phyloP scores from a whole-genome alignment of 1,140 invertebrate genomes.

The Drosophila athabasca region DNA sequence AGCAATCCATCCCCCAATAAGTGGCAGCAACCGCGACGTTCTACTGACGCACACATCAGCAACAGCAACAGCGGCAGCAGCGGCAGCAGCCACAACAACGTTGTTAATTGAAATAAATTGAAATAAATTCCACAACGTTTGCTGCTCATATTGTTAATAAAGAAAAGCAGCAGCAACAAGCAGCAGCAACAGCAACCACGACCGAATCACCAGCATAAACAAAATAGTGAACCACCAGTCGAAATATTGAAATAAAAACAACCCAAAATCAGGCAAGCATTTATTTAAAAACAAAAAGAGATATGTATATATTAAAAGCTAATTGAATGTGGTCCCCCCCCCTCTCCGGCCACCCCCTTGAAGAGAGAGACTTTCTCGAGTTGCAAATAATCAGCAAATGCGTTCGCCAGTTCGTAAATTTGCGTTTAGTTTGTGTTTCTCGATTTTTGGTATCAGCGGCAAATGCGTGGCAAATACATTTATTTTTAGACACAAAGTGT shows the following conservation, averaged over 20 bases:
- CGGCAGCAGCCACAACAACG: constrained; percentile 12
- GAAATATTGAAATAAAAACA: constrained; percentile 1
- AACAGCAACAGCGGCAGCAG: constrained; percentile 11
- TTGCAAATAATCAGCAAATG: too few relatives aligned
- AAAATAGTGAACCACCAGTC: constrained; percentile 39
- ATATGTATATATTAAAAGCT: not conserved
- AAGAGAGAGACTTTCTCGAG: not conserved
- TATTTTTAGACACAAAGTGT: constrained; percentile 37
- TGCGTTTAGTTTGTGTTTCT: not conserved
- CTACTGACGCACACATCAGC: constrained; percentile 1
- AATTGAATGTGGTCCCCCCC: not conserved
- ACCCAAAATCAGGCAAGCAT: not conserved
- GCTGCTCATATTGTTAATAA: constrained; percentile 78
- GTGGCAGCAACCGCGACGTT: constrained; percentile 54
- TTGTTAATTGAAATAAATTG: constrained; percentile 83
- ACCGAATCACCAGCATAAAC: constrained; percentile 35
- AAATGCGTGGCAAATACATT: constrained; percentile 13
- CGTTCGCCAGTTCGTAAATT: not conserved
- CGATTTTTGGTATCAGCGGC: constrained; percentile 25
- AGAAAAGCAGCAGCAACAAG: constrained; percentile 32
- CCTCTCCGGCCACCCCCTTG: not conserved
- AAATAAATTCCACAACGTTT: constrained; percentile 75
- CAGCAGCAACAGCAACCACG: constrained; percentile 11
- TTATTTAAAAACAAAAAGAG: not conserved
- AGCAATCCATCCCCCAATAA: constrained; percentile 52